Base-by-base conservation (phyloP, 2,888 invertebrate species). In the Apamea sordens region DNA sequence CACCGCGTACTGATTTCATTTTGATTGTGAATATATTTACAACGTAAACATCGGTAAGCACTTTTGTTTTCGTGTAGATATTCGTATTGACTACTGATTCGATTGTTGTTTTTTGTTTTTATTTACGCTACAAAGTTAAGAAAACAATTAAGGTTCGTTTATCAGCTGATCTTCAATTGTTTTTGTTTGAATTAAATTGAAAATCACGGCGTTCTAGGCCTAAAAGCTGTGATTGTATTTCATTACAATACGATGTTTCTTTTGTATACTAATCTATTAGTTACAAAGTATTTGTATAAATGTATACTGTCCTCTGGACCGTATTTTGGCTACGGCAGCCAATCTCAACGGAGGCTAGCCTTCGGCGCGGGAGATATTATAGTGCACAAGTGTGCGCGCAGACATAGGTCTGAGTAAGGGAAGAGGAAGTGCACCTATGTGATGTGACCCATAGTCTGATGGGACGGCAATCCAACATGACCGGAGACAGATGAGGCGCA, bases 21-120 rank as follows among this genome's bases (percentile, higher is more conserved):
- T 93, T 90, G 92, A 92, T 91, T 92, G 88, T 91, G 92, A 92
- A 93, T 92, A 92, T 89, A 92, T 87, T 92, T 92, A 91, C 88
- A 83, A 75, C 78, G 79, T 77, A 83, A 90, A 88, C 88, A 83
- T 86, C 73, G 85, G 88, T 86, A 89, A 90, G 88, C 88, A 86
- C 81, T 82, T 87, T 86, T 89, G 88, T 91, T 91, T 86, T 87
- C 84, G 89, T 86, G 90, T 84, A 82, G 81, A 80, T 87, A 87
- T 88, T 85, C 71, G 72, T 86, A 82, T 76, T 67, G 76, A 78
- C 73, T 69, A 41, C 74, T 74, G 80, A 83, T 80, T 81, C 73
- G 72, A 71, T 74, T 84, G 72, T 77, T 61, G 13, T 80, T 64
- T 79, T 80, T 73, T 80, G 50, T 74, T 83, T 82, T 81, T 74